These are phyloP conservation scores for Drosophila pullipes DNA, from an alignment of 2,888 invertebrate genomes.

Conservation along the genomic window DNA sequence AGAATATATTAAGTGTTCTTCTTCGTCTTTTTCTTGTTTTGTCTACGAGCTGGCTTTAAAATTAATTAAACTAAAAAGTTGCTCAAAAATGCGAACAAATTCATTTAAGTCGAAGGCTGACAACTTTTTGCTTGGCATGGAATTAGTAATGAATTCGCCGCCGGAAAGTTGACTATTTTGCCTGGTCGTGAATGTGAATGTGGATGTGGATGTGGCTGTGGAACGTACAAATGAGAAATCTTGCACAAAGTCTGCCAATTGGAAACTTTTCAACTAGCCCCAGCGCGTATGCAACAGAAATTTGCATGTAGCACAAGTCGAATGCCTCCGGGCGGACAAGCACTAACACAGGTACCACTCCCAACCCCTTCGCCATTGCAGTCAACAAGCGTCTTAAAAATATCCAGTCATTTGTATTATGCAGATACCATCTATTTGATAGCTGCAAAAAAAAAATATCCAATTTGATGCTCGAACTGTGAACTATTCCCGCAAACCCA, in stretches of 20 bases:
- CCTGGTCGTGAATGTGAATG: background rate
- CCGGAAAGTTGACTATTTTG: background rate
- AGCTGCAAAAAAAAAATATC: slow-evolving; percentile 40
- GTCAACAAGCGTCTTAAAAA: slow-evolving; percentile 23
- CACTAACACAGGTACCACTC: background rate
- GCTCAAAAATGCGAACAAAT: slow-evolving; percentile 64
- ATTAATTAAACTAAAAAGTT: slow-evolving; percentile 72
- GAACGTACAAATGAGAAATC: slow-evolving; percentile 24
- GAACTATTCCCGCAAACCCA: slow-evolving; percentile 6
- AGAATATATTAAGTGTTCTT: background rate
- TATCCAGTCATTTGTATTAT: slow-evolving; percentile 57
- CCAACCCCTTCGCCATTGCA: background rate
- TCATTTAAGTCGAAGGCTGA: slow-evolving; percentile 57
- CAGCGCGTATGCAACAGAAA: slow-evolving; percentile 34
- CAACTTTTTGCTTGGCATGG: slow-evolving; percentile 42
- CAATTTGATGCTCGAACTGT: slow-evolving; percentile 43
- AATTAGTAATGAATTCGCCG: slow-evolving; percentile 58
- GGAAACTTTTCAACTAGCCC: slow-evolving; percentile 53
- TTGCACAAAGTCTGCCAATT: slow-evolving; percentile 50
- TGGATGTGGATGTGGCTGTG: background rate
- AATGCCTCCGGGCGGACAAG: slow-evolving; percentile 7
- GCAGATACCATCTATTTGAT: slow-evolving; percentile 47
- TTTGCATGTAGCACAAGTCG: slow-evolving; percentile 55
- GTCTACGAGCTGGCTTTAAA: slow-evolving; percentile 51
- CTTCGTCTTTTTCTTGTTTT: slow-evolving; percentile 8